phyloP scores from a whole-genome alignment of 2,113 vertebrate genomes.

The Poicephalus meyeri region DNA sequence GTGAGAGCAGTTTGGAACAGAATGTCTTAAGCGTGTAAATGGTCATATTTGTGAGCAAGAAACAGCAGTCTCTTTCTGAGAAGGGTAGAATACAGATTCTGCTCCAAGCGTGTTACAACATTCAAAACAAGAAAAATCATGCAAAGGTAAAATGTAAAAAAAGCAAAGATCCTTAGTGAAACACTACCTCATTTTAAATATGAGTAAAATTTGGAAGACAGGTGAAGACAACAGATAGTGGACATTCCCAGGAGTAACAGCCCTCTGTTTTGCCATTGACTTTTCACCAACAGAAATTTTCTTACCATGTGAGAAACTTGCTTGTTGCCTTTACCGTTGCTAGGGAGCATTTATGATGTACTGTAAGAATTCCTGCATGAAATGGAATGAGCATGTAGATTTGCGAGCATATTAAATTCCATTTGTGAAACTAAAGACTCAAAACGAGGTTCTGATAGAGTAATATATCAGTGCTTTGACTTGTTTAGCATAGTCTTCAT shows the following conservation, averaged over 20 bases:
- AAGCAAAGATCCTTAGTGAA: not conserved
- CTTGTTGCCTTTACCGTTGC: not conserved
- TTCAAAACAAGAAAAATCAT: not conserved
- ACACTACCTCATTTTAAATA: not conserved
- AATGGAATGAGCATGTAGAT: not conserved
- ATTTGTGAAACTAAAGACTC: not conserved
- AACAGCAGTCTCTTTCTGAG: not conserved
- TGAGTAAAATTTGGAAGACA: not conserved
- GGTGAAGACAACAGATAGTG: not conserved
- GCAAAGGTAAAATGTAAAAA: not conserved
- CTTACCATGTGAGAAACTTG: not conserved
- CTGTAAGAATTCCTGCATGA: not conserved
- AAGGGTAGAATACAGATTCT: not conserved
- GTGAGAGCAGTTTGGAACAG: slow-evolving; percentile 4
- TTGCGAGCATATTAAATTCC: not conserved
- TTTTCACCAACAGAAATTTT: not conserved
- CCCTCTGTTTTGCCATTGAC: not conserved
- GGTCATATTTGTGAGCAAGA: not conserved
- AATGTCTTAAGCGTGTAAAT: not conserved
- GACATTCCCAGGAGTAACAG: not conserved
- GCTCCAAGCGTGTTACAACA: not conserved
- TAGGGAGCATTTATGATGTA: not conserved
- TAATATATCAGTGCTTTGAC: not conserved
- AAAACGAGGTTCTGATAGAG: not conserved
- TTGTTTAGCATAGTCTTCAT: not conserved